A percentile compares a stretch with the other conserved stretches of the same genome.
phyloP scores from a whole-genome alignment of 1,140 invertebrate species.

The Drosophila nannoptera region DNA sequence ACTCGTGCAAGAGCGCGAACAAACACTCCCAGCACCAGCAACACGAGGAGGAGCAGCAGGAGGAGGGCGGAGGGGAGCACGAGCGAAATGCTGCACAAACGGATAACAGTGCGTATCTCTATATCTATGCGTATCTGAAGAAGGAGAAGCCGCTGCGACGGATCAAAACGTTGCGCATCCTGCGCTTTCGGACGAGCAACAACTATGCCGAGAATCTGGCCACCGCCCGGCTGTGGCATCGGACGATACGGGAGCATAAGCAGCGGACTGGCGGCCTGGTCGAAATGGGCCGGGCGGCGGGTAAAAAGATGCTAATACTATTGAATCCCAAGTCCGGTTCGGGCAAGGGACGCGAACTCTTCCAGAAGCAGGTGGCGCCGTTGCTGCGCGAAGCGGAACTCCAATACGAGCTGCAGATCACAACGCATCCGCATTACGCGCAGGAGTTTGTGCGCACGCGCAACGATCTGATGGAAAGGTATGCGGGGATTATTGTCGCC shows the following conservation, averaged over 20 bases:
- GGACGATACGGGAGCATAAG: conserved; percentile 76
- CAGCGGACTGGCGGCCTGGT: background rate
- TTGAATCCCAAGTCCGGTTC: conserved; percentile 96
- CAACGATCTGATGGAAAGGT: conserved; percentile 87
- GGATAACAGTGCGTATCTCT: conserved; percentile 90
- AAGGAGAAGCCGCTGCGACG: conserved; percentile 84
- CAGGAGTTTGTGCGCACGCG: conserved; percentile 87
- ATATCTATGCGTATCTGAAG: conserved; percentile 91
- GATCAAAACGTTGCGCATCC: conserved; percentile 88
- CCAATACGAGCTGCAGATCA: conserved; percentile 91
- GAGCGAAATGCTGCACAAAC: conserved; percentile 77
- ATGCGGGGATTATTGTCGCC: conserved; percentile 87
- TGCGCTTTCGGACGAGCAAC: conserved; percentile 88
- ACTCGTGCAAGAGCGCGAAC: conserved; percentile 79
- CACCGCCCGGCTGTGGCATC: conserved; percentile 89
- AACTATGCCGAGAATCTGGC: conserved; percentile 90
- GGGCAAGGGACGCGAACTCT: conserved; percentile 90
- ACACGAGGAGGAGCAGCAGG: background rate
- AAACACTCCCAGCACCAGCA: conserved; percentile 16
- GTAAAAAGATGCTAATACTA: conserved; percentile 84
- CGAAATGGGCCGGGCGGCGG: background rate
- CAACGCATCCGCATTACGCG: conserved; percentile 92
- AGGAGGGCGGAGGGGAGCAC: conserved; percentile 12
- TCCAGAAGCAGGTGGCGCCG: conserved; percentile 90
- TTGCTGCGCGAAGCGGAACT: conserved; percentile 92